A percentile compares a stretch with the other conserved stretches of the same genome.
These are phyloP conservation scores for Fratercula arctica DNA, from an alignment of 2,797 vertebrate species.

Conservation along the genomic window DNA sequence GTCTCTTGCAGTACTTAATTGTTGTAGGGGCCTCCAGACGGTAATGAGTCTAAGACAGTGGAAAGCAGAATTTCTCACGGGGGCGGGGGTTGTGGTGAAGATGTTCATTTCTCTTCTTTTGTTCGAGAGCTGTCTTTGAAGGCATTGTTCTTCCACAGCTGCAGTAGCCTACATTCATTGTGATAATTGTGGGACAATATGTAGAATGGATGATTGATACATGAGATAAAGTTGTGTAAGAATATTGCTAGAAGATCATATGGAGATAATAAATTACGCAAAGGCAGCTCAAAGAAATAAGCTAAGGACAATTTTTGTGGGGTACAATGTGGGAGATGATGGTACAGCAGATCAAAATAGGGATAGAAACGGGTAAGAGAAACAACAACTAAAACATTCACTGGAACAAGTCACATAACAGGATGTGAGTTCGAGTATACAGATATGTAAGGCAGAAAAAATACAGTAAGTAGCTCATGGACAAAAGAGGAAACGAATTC, in stretches of 20 bases:
- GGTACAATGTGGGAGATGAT: not conserved
- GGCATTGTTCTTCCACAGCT: slow-evolving; percentile 70
- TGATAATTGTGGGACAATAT: slow-evolving; percentile 69
- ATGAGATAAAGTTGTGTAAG: slow-evolving; percentile 69
- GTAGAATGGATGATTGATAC: slow-evolving; percentile 64
- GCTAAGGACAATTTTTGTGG: slow-evolving; percentile 30
- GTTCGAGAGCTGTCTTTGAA: slow-evolving; percentile 59
- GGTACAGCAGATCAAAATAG: not conserved
- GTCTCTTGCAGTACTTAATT: slow-evolving; percentile 64
- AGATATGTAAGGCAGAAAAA: not conserved
- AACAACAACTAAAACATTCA: not conserved
- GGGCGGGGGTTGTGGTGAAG: slow-evolving; percentile 65
- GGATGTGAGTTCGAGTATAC: not conserved
- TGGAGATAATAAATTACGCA: slow-evolving; percentile 58
- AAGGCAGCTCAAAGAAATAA: slow-evolving; percentile 44
- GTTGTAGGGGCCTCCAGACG: slow-evolving; percentile 62
- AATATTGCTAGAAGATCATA: slow-evolving; percentile 54
- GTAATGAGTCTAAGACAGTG: slow-evolving; percentile 71
- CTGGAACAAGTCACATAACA: not conserved
- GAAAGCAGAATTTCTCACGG: slow-evolving; percentile 69
- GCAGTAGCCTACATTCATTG: slow-evolving; percentile 70
- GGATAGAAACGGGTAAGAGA: not conserved
- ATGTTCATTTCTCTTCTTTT: slow-evolving; percentile 72
- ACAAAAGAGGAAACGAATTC: not conserved
- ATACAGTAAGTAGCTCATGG: not conserved